Evolutionary conservation across 1,140 invertebrate species (phyloP), one percentile per base, ranked within the genome.

Genomic region (Notospermus geniculatus): DNA sequence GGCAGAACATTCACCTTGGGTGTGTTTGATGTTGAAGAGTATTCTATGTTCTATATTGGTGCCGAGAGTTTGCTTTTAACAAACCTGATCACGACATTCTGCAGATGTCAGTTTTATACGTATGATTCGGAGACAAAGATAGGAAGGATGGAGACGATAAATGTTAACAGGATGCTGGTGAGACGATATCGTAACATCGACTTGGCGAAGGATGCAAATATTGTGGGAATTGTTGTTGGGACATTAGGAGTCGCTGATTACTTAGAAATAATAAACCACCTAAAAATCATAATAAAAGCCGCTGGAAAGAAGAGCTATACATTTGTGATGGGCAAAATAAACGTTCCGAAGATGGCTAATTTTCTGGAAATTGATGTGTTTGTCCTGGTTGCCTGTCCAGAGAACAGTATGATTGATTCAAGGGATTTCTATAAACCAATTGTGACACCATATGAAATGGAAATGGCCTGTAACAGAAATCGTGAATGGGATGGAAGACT

Each of bases 321-420:
- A n/a, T 87, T 97, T 50, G 90, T 90, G 30, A 89, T 97, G 57
- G 94, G 94, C 1, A 94, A 94, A 81, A 88, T 93, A 19, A 97
- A 93, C 85, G 87, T 90, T 45, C 87, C 90, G 0, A 98, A 98
- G 81, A 80, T 98, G 59, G 93, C 93, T 0, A 98, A 98, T 82
- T 93, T 95, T 80, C 86, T 89, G 57, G 92, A 95, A 83, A 88
- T 96, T 55, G 93, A 97, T 77, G 86, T 91, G 52, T 97, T 92
- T 84, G 89, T 97, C 2, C 83, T 93, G 54, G 88, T 97, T 66
- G 87, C 91, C 0, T 98, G 95, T 80, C 87, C 92, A 17, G 92
- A 96, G 79, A 93, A 90, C 78, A 80, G 80, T 19, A 81, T 95
- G 50, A 88, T 92, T 66, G 89, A 91, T 72, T 89, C 87, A 46